Conservation (phyloP, 2,888 invertebrate genomes). For the Cephus rjabovi region DNA sequence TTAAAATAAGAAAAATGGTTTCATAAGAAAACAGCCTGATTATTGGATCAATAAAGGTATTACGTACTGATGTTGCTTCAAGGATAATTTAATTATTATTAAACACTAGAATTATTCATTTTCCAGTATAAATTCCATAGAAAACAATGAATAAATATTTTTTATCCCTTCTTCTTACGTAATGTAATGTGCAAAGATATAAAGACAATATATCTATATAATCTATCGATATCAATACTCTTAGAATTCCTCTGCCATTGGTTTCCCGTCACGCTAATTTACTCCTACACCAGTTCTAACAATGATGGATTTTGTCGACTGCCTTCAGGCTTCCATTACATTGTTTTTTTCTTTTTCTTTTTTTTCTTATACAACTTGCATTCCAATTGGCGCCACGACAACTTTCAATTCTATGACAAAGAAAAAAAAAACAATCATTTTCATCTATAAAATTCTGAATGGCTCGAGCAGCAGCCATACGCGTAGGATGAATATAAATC, state of each 20-base stretch:
- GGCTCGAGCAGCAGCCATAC: not conserved
- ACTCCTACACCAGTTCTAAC: not conserved
- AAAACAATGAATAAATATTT: not conserved
- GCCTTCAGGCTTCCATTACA: not conserved
- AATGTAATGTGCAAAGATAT: too few relatives aligned
- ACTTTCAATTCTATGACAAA: not conserved
- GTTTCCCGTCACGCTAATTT: not conserved
- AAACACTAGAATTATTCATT: not conserved
- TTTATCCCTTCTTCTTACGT: too few relatives aligned
- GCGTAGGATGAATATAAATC: rapidly evolving
- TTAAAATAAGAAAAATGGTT: not conserved
- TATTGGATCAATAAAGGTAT: not conserved
- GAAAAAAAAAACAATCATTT: not conserved
- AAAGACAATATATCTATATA: not conserved
- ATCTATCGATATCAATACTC: not conserved
- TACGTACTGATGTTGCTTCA: not conserved
- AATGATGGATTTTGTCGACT: not conserved
- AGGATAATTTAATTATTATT: not conserved
- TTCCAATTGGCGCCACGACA: not conserved
- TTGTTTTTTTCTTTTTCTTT: too few relatives aligned
- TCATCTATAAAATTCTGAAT: not conserved
- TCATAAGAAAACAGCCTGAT: not conserved
- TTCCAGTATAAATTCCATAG: not conserved
- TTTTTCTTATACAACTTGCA: not conserved
- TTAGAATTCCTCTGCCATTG: not conserved